phyloP scores from a whole-genome alignment of 92 coral and sea anemone species.

The Phenganax stokvisi region DNA sequence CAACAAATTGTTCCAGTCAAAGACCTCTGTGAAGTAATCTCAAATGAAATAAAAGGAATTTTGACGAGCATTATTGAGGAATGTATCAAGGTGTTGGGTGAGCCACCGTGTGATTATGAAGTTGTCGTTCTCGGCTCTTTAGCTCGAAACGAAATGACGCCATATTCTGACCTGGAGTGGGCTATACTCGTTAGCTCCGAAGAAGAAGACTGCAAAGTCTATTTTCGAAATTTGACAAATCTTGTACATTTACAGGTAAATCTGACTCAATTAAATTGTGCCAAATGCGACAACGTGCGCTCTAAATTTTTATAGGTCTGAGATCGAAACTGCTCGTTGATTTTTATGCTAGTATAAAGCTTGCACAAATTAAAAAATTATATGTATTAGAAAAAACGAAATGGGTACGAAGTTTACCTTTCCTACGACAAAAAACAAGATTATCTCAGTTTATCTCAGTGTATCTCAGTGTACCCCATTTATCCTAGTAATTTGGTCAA shows the following conservation, averaged over 20 bases:
- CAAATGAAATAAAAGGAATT: neutral
- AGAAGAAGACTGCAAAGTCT: conserved; percentile 19
- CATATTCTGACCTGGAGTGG: conserved; percentile 30
- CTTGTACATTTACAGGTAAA: conserved; percentile 1
- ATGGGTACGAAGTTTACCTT: too few species aligned
- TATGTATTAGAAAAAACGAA: too few species aligned
- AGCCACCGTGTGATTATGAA: conserved; percentile 25
- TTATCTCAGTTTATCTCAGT: too few species aligned
- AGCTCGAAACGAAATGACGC: conserved; percentile 30
- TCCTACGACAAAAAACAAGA: too few species aligned
- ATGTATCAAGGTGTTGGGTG: conserved; percentile 4
- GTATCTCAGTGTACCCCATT: too few species aligned
- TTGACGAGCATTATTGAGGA: conserved; percentile 9
- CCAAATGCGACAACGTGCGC: neutral
- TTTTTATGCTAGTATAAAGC: too few species aligned
- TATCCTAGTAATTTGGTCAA: too few species aligned
- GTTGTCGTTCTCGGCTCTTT: neutral
- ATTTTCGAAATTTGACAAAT: neutral
- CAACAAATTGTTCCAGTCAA: neutral
- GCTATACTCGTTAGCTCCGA: conserved; percentile 20
- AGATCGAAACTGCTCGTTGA: too few species aligned
- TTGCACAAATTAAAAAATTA: too few species aligned
- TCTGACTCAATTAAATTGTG: neutral
- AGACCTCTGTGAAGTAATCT: neutral
- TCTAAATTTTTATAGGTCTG: too few species aligned